Evolutionary conservation across 2,113 vertebrate genomes (phyloP).

Genomic region (Monopterus albus): DNA sequence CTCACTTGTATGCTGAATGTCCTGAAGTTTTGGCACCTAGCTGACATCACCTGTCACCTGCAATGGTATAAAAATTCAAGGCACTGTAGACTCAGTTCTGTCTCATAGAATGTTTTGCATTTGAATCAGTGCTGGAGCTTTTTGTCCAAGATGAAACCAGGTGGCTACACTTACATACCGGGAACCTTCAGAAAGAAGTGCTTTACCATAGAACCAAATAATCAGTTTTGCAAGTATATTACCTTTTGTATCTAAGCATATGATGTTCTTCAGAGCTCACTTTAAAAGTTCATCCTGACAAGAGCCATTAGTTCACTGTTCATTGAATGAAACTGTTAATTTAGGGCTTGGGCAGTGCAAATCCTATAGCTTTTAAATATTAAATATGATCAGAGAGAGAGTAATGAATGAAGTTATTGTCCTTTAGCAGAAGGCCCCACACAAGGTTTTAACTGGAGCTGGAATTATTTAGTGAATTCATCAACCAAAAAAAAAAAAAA

Average conservation of each 20-base stretch:
- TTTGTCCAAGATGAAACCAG: neutral
- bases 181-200: neutral
- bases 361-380: neutral
- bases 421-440: too few relatives aligned
- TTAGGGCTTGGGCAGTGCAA: neutral
- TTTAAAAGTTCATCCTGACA: neutral
- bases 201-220: neutral
- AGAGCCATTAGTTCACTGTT: neutral
- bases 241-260: neutral
- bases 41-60: neutral
- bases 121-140: neutral
- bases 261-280: neutral
- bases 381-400: too few relatives aligned
- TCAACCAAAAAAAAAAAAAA: too few relatives aligned
- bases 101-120: neutral
- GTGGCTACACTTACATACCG: neutral
- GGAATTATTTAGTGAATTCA: too few relatives aligned
- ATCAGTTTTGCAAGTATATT: neutral
- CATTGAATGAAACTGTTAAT: neutral
- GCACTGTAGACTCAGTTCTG: neutral
- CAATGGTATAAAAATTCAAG: slow-evolving; percentile 2
- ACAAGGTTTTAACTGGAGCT: too few relatives aligned
- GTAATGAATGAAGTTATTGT: too few relatives aligned
- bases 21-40: neutral
- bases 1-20: neutral